Evolutionary conservation across 2,888 invertebrate species (phyloP), one percentile per base, ranked within the genome.

Genomic region (Byasa hedistus): DNA sequence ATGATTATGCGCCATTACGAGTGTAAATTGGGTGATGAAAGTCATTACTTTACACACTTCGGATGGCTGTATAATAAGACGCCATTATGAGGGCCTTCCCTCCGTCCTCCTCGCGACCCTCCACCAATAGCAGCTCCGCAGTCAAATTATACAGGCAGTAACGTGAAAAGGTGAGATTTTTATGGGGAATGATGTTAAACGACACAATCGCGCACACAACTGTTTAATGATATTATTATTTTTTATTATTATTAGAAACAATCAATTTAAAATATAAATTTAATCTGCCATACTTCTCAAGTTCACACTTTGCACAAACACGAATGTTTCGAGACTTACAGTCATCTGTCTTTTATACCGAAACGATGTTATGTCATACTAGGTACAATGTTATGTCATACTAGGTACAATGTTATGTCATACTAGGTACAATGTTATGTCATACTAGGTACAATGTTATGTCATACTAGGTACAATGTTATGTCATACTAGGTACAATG

Each of bases 1-100:
- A 64, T 57, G 36, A 64, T 51, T 27, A 63, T 24, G 51, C 19
- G 52, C 19, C 21, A 22, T 8, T 52, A 21, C 52, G 4, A 19
- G 3, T 52, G 52, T 10, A 52, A 52, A 52, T 52, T 52, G n/a
- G n/a, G 51, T 32, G 56, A 64, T 72, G 61, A 72, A 71, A 62
- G 69, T 65, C 59, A 54, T 75, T 68, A 73, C 66, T 68, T 71
- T 71, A 68, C 73, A 72, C 74, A 71, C 69, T 74, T 74, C 69
- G 68, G 65, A 69, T 32, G 72, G 70, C 57, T 65, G 23, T 74
- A 32, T 32, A 74, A 73, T 73, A 72, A 73, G 72, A 60, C 66
- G 65, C 67, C 65, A 72, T 75, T 76, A 75, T 62, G 65, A 61
- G 74, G 72, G 71, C 71, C 64, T 61, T 61, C 27, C 21, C 55